Conservation (phyloP, 2,113 vertebrate genomes). For the Steatornis caripensis region DNA sequence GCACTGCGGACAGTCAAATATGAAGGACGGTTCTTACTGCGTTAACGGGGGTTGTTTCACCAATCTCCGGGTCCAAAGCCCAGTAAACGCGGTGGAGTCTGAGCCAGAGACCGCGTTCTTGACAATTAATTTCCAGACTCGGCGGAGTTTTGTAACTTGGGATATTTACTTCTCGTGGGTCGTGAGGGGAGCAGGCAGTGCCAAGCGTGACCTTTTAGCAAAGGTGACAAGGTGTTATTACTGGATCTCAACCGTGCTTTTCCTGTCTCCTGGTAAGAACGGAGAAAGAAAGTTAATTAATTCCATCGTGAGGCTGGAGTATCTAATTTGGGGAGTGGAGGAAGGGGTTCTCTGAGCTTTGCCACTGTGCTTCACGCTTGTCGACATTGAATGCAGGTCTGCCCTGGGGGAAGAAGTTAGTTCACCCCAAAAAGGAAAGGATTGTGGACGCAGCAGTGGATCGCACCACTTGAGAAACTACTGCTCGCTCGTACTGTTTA, state of each 20-base stretch:
- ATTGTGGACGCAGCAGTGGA: background rate
- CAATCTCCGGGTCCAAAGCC: background rate
- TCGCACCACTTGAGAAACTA: background rate
- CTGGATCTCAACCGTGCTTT: background rate
- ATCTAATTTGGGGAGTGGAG: background rate
- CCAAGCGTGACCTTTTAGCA: background rate
- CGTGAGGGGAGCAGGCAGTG: background rate
- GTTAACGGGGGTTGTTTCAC: background rate
- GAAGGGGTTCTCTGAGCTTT: background rate
- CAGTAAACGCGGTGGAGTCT: background rate
- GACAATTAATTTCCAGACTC: background rate
- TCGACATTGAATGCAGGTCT: background rate
- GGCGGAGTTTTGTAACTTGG: background rate
- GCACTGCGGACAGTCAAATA: rapidly evolving
- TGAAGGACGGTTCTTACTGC: background rate
- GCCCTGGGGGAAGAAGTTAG: background rate
- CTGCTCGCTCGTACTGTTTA: rapidly evolving
- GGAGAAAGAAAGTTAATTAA: background rate
- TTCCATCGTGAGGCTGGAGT: background rate
- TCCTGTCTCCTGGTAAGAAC: background rate
- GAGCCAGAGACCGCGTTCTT: background rate
- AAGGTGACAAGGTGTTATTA: background rate
- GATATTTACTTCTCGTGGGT: background rate
- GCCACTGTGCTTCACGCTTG: background rate
- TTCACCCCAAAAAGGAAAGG: background rate